Evolutionary conservation across 2,888 invertebrate genomes (phyloP), one percentile per base, ranked within the genome.

Genomic region (Abscondita cerata): DNA sequence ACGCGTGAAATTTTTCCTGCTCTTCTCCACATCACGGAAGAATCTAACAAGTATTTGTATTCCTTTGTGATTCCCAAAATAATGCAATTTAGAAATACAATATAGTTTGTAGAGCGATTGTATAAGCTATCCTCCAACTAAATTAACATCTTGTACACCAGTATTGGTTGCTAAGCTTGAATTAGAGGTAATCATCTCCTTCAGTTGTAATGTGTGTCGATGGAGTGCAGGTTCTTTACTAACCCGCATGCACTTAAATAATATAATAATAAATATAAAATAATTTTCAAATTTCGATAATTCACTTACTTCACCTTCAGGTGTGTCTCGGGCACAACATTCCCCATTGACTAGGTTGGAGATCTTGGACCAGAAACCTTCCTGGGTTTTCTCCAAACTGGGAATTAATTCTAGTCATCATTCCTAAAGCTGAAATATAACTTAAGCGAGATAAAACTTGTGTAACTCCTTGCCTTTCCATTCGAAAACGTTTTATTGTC

Each of bases 121-220:
- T 58, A 96, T 89, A 74, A 93, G 92, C 77, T 93, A 92, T 4
- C 95, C 95, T 34, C 92, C 90, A 13, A 96, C 84, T 48, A 93
- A 83, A 67, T 90, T 88, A n/a, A 97, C 89, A 77, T 96, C 94
- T 79, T 96, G 93, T 0, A 98, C 95, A 0, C 97, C 97, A 0
- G 94, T 87, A 80, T 96, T 95, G 73, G 90, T 91, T 0, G 93
- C 91, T 59, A 98, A 81, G n/a, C n/a, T 62, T 91, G 85, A 47
- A 91, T 85, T 12, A 98, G 89, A 0, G 94, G 40, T 84, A 87
- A 76, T 98, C 96, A 41, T 97, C 95, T 36, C 93, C 89, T 80
- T 98, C 98, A 0, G 98, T 98, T 0, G 99, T 99, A n/a, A 99
- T 96, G 78, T 99, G 98, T 0, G 98, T 95, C 95, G 99, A 96